These are phyloP conservation scores for Xiphophorus maculatus DNA, from an alignment of 2,113 vertebrate genomes.

Conservation along the genomic window DNA sequence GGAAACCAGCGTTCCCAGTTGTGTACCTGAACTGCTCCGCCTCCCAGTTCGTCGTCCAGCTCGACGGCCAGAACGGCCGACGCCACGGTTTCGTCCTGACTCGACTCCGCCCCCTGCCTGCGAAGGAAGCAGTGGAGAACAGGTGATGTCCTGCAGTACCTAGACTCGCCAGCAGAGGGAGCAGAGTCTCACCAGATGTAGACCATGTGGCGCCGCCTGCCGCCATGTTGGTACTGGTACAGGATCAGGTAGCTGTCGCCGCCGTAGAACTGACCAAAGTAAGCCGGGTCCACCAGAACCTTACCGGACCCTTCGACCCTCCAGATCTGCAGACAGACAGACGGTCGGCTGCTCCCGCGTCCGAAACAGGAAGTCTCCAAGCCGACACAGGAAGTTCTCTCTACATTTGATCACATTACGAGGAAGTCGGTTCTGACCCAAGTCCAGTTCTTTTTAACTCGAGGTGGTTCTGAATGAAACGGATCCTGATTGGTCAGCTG, in stretches of 20 bases:
- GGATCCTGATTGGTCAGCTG: too few species aligned
- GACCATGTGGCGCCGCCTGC: constrained; percentile 84
- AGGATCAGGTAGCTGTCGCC: constrained; percentile 91
- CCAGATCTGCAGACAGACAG: constrained; percentile 83
- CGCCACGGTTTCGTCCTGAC: constrained; percentile 83
- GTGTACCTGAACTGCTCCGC: constrained; percentile 85
- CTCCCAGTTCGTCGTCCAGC: constrained; percentile 87
- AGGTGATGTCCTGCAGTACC: not conserved
- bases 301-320: constrained; percentile 87
- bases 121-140: constrained; percentile 1
- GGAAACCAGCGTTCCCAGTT: not conserved
- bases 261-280: constrained; percentile 87
- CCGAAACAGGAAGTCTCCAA: too few species aligned
- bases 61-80: constrained; percentile 84
- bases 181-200: constrained; percentile 87
- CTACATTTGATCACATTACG: too few species aligned
- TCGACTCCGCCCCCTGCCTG: constrained; percentile 90
- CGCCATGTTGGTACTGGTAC: constrained; percentile 81
- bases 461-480: too few species aligned
- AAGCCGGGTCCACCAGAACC: constrained; percentile 75
- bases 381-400: too few species aligned
- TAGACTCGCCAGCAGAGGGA: not conserved
- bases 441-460: too few species aligned
- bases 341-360: too few species aligned
- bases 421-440: too few species aligned